Conservation (phyloP, 2,797 vertebrate genomes). For the Rhodeus uyekii region DNA sequence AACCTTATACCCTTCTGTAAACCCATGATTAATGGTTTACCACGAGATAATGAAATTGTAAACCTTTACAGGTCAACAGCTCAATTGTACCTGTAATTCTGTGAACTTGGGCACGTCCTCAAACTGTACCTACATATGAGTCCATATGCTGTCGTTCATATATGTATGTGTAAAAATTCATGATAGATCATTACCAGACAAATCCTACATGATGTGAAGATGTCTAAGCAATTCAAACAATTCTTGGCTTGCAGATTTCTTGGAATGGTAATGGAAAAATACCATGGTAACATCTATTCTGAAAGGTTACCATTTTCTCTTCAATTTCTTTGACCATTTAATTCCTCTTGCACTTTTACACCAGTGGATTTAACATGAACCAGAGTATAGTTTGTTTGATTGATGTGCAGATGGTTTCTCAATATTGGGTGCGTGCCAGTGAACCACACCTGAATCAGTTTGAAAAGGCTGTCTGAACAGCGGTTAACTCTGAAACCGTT, state of each 20-base stretch:
- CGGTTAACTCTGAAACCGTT: not conserved
- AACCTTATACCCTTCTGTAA: slow-evolving; percentile 10
- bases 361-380: not conserved
- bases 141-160: not conserved
- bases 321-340: not conserved
- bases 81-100: slow-evolving; percentile 33
- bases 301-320: not conserved
- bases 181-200: slow-evolving; percentile 12
- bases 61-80: slow-evolving; percentile 48
- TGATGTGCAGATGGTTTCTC: not conserved
- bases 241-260: not conserved
- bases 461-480: not conserved
- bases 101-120: slow-evolving; percentile 28
- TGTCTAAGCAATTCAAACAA: slow-evolving; percentile 11
- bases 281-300: not conserved
- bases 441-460: not conserved
- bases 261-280: not conserved
- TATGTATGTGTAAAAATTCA: slow-evolving; percentile 23
- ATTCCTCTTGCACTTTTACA: not conserved
- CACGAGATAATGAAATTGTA: slow-evolving; percentile 44
- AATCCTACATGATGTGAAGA: slow-evolving; percentile 1
- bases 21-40: slow-evolving; percentile 50
- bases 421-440: not conserved
- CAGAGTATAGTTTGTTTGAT: slow-evolving; percentile 11
- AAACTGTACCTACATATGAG: slow-evolving; percentile 16